Evolutionary conservation across 2,888 invertebrate genomes (phyloP), one percentile per base, ranked within the genome.

Genomic region (Aquatica leii): DNA sequence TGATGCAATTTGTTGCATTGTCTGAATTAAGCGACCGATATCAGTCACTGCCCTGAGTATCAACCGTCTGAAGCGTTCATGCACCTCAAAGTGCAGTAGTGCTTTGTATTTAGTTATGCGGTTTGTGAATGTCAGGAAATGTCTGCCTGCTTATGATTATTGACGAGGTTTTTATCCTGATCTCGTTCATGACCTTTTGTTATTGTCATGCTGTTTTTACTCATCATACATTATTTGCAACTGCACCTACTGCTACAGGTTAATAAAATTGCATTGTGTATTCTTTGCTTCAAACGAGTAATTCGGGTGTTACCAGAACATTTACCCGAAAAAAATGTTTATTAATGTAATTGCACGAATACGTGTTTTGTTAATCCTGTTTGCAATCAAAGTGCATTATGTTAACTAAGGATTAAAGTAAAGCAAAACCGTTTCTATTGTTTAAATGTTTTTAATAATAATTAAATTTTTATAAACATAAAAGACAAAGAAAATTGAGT

Each of bases 81-180:
- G 70, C 69, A 71, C 71, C 62, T 69, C 66, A 52, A 49, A 60
- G 24, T 31, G 21, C 48, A 65, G 59, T 63, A 63, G 65, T 64
- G 54, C 61, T 67, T 69, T 70, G 69, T 70, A 67, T 70, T 68
- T 69, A 66, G 70, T 70, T 70, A 69, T 68, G 70, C 66, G 66
- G 69, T 70, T 68, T 71, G 66, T 67, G 69, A 71, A 71, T 68
- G 68, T 68, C 69, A 69, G 71, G 71, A 71, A 71, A 71, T 61
- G 71, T 70, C 70, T 71, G 69, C 65, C 51, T 69, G 69, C 69
- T 68, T 66, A 65, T 71, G 70, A 71, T 70, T 68, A 69, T 69
- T 69, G 67, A 61, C 67, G 57, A 51, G 58, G 41, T 58, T 65
- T 69, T 66, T 69, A 68, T 55, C 55, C 48, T 37, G 60, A 67